Conservation (phyloP, 2,113 vertebrate genomes). For the Hemichromis elongatus region DNA sequence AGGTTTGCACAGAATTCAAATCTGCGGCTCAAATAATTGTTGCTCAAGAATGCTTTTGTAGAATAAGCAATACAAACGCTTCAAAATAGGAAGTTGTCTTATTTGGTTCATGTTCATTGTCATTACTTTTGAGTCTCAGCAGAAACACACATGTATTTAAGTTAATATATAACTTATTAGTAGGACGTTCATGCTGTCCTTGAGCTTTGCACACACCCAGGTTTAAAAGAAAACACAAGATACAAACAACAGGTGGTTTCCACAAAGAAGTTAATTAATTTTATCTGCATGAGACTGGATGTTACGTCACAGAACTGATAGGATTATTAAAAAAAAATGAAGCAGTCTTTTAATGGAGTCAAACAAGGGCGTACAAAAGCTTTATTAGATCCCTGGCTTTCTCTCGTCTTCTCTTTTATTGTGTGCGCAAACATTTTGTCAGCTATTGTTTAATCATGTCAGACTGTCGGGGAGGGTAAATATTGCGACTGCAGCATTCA, state of each 20-base stretch:
- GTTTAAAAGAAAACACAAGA: not conserved
- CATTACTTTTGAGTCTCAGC: not conserved
- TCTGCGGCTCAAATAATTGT: not conserved
- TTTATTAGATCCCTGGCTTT: not conserved
- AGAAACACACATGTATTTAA: not conserved
- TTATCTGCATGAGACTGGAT: not conserved
- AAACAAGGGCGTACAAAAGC: not conserved
- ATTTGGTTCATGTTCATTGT: not conserved
- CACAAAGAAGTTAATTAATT: not conserved
- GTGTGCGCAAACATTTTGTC: not conserved
- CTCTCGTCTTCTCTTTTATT: not conserved
- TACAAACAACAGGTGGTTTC: not conserved
- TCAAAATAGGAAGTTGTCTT: not conserved
- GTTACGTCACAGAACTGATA: not conserved
- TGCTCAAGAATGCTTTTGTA: not conserved
- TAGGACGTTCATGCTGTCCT: not conserved
- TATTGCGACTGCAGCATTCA: not conserved
- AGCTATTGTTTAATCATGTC: not conserved
- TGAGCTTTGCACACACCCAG: not conserved
- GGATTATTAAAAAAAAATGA: not conserved
- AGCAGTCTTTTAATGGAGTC: not conserved
- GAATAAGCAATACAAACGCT: not conserved
- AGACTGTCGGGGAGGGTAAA: not conserved
- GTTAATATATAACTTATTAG: conserved; percentile 25
- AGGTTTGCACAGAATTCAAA: not conserved